A percentile compares a stretch with the other conserved stretches of the same genome.
Evolutionary conservation across 2,113 vertebrate genomes (phyloP).

Genomic region (Eurypyga helias): DNA sequence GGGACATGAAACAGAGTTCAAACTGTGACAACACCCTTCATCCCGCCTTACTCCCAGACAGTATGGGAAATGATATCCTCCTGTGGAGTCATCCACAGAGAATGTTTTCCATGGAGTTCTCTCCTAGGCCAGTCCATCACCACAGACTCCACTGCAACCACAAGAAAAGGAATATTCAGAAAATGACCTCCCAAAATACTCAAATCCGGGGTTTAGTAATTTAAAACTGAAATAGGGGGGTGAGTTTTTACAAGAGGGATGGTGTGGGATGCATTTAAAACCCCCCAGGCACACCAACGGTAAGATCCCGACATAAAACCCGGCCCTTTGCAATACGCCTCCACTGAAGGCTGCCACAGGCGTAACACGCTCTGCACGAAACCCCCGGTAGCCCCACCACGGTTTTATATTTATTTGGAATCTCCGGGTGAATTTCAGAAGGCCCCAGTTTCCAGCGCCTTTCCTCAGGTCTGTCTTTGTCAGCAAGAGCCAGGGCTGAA

Average conservation of each 20-base stretch:
- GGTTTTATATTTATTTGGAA: not conserved
- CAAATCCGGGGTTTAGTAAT: not conserved
- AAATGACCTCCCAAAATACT: not conserved
- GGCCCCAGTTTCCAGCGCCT: not conserved
- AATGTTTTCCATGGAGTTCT: not conserved
- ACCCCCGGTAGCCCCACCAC: not conserved
- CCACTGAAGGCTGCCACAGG: not conserved
- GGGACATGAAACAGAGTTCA: not conserved
- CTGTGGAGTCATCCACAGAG: not conserved
- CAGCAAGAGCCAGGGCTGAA: not conserved
- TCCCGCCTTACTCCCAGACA: not conserved
- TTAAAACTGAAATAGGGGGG: not conserved
- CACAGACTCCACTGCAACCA: not conserved
- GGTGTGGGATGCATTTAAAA: not conserved
- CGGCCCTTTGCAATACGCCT: not conserved
- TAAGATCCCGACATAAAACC: not conserved
- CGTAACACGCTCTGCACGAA: not conserved
- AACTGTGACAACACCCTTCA: not conserved
- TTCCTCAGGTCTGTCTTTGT: not conserved
- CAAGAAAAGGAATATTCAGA: not conserved
- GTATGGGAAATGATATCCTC: not conserved
- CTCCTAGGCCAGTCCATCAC: not conserved
- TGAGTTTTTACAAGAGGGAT: not conserved
- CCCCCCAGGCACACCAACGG: not conserved
- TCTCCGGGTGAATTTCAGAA: not conserved